phyloP scores from a whole-genome alignment of 2,888 invertebrate genomes.

The Heteromurus nitidus region DNA sequence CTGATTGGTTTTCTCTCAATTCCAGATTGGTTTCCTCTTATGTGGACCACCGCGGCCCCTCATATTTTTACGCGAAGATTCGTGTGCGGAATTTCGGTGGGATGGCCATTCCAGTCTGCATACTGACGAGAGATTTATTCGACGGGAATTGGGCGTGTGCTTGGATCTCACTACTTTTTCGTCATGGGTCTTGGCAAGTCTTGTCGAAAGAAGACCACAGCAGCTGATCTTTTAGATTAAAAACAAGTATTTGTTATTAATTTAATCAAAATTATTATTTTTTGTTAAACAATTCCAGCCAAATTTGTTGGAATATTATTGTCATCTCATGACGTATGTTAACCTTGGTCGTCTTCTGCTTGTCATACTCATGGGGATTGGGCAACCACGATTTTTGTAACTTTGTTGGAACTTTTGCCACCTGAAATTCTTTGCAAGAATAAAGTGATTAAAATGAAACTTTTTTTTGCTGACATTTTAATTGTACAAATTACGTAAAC shows the following conservation, averaged over 20 bases:
- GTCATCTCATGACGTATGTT: background rate
- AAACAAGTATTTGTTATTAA: background rate
- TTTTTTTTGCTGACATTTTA: background rate
- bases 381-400: background rate
- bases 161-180: conserved; percentile 4
- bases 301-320: background rate
- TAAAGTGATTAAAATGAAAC: too few species aligned
- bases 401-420: background rate
- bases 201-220: conserved; percentile 13
- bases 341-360: background rate
- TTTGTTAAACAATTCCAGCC: background rate
- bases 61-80: background rate
- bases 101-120: conserved; percentile 17
- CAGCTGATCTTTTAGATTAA: too few species aligned
- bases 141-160: background rate
- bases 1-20: background rate
- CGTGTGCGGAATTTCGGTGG: background rate
- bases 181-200: conserved; percentile 13
- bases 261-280: background rate
- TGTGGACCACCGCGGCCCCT: background rate
- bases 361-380: background rate
- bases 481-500: too few species aligned
- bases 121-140: background rate
- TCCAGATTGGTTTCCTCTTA: background rate
- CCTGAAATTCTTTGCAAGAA: background rate